These are phyloP conservation scores for Lochmaea capreae DNA, from an alignment of 2,888 invertebrate genomes.

Conservation along the genomic window DNA sequence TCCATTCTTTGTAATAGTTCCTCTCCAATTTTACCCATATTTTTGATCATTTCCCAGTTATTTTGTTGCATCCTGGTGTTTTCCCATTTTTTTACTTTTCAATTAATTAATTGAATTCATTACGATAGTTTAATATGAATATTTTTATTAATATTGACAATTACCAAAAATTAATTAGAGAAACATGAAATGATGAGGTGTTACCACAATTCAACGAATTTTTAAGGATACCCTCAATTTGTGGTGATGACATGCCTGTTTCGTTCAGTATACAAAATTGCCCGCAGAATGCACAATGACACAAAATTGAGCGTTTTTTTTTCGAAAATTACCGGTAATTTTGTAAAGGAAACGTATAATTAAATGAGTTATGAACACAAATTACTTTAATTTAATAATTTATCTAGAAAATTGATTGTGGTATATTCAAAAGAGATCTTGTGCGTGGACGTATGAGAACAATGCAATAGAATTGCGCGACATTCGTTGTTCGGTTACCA, in stretches of 20 bases:
- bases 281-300: slow-evolving; percentile 14
- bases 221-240: slow-evolving; percentile 11
- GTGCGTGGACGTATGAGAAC: slow-evolving; percentile 6
- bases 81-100: no score
- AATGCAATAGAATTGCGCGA: slow-evolving; percentile 18
- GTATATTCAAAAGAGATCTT: slow-evolving; percentile 22
- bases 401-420: slow-evolving; percentile 21
- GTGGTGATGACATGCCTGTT: slow-evolving; percentile 15
- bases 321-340: slow-evolving; percentile 26
- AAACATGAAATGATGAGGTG: background rate
- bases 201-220: background rate
- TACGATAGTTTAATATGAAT: no score
- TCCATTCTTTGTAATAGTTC: no score
- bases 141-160: no score
- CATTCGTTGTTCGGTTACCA: slow-evolving; percentile 11
- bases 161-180: no score
- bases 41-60: no score
- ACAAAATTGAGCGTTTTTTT: slow-evolving; percentile 17
- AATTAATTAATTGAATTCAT: no score
- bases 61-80: no score
- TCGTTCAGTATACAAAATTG: slow-evolving; percentile 5
- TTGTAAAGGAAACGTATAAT: slow-evolving; percentile 40
- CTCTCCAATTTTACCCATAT: no score
- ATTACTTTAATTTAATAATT: slow-evolving; percentile 40
- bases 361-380: slow-evolving; percentile 40